Conservation (phyloP, 2,888 invertebrate species). For the Marasmarcha lunaedactyla region DNA sequence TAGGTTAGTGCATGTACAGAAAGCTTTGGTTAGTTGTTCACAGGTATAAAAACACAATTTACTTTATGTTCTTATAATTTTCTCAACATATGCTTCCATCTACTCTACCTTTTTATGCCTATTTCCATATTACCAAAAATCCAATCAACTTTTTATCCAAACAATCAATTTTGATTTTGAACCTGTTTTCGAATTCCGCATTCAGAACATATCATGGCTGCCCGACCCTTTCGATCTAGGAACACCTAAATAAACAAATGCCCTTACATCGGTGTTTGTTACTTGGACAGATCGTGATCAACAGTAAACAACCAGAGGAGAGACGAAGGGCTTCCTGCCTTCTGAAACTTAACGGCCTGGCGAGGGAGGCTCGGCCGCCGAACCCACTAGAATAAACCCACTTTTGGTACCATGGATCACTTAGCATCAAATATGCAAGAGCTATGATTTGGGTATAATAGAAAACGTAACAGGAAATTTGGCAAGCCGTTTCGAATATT, state of each 20-base stretch:
- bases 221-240: slow-evolving; percentile 3
- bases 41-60: too few species aligned
- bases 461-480: background rate
- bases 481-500: background rate
- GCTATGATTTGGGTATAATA: slow-evolving; percentile 1
- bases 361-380: slow-evolving; percentile 7
- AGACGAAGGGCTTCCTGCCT: slow-evolving; percentile 57
- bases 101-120: too few species aligned
- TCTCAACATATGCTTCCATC: too few species aligned
- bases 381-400: background rate
- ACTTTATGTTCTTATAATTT: too few species aligned
- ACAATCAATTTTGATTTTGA: too few species aligned
- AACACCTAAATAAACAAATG: slow-evolving; percentile 5
- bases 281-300: slow-evolving; percentile 43
- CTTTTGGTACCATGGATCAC: background rate
- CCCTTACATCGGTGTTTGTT: background rate
- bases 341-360: slow-evolving; percentile 40
- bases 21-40: too few species aligned
- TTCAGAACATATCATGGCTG: background rate
- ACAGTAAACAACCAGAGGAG: slow-evolving; percentile 52
- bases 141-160: too few species aligned
- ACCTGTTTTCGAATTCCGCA: too few species aligned
- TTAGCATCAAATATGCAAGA: background rate
- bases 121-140: too few species aligned
- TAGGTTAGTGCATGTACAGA: too few species aligned